These are phyloP conservation scores for Rhopalosiphum padi DNA, from an alignment of 1,140 invertebrate genomes.

Conservation along the genomic window DNA sequence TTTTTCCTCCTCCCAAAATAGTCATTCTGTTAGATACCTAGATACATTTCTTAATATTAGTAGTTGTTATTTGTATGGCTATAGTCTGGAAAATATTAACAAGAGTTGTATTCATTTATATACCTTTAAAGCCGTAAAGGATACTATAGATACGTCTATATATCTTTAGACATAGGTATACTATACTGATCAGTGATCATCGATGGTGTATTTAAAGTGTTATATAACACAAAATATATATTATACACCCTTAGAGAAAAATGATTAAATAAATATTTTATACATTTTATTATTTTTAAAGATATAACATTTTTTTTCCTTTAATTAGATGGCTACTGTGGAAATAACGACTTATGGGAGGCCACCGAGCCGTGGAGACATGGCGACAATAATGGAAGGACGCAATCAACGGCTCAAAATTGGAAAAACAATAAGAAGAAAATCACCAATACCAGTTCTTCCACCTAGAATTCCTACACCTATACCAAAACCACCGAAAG, in stretches of 20 bases:
- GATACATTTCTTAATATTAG: not conserved
- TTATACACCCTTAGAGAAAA: not conserved
- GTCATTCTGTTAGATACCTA: not conserved
- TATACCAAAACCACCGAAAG: not conserved
- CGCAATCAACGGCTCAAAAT: not conserved
- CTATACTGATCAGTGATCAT: not conserved
- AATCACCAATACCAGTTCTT: constrained; percentile 35
- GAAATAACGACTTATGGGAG: constrained; percentile 32
- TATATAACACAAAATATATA: not conserved
- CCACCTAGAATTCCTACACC: constrained; percentile 48
- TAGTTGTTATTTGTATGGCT: not conserved
- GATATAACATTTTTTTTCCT: constrained; percentile 6
- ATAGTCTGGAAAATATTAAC: not conserved
- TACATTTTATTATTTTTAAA: not conserved
- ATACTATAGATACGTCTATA: not conserved
- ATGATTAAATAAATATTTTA: not conserved
- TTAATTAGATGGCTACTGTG: constrained; percentile 35
- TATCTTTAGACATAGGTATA: not conserved
- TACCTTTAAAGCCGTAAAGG: not conserved
- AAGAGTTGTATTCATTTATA: not conserved
- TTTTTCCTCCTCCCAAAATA: not conserved
- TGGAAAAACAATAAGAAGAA: constrained; percentile 7
- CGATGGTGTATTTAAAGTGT: not conserved
- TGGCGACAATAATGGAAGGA: constrained; percentile 14
- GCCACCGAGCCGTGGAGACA: not conserved